Conservation (phyloP, 2,113 vertebrate genomes). For the Gadus chalcogrammus region DNA sequence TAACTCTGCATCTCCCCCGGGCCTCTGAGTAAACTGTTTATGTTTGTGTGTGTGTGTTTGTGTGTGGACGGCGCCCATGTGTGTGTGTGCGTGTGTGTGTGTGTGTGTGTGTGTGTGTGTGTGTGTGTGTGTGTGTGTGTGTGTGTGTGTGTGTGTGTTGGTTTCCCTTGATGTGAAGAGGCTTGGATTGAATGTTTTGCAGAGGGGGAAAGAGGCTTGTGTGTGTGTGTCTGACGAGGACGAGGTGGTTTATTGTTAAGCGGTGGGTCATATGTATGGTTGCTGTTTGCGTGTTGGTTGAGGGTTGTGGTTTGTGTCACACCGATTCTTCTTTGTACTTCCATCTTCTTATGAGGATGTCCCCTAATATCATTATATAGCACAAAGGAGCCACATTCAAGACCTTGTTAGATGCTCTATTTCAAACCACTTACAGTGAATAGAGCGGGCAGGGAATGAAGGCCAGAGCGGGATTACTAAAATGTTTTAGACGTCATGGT, state of each 20-base stretch:
- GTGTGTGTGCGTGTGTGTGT: conserved; percentile 6
- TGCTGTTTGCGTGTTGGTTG: too few relatives aligned
- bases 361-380: too few relatives aligned
- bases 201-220: not conserved
- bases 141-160: conserved; percentile 21
- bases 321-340: too few relatives aligned
- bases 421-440: too few relatives aligned
- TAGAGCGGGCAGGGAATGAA: too few relatives aligned
- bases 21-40: conserved; percentile 2
- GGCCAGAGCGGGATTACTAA: too few relatives aligned
- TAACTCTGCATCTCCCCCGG: conserved; percentile 12
- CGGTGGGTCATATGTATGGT: not conserved
- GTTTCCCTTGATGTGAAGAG: conserved; percentile 4
- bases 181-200: conserved; percentile 18
- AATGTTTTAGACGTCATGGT: too few relatives aligned
- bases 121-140: conserved; percentile 2
- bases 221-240: not conserved
- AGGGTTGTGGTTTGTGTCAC: too few relatives aligned
- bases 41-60: conserved; percentile 6
- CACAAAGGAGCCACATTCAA: too few relatives aligned
- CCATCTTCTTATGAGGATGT: too few relatives aligned
- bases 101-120: conserved; percentile 22
- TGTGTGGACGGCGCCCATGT: not conserved
- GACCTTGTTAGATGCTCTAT: too few relatives aligned
- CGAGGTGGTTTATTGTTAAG: not conserved